A percentile compares a stretch with the other conserved stretches of the same genome.
phyloP scores from a whole-genome alignment of 1,140 invertebrate species.

The Rhizoglyphus robini region DNA sequence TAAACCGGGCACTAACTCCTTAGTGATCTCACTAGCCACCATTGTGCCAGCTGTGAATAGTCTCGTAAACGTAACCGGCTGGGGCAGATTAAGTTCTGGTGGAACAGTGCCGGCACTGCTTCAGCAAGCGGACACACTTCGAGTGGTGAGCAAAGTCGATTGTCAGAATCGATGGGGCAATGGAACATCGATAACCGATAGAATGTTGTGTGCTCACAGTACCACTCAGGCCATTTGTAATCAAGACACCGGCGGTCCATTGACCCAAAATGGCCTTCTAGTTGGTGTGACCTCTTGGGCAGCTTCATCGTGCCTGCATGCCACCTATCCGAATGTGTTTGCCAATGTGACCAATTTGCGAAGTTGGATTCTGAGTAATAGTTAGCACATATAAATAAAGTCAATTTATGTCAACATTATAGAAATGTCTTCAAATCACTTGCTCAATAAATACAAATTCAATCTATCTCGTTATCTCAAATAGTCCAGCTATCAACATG shows the following conservation, averaged over 20 bases:
- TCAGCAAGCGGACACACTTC: neutral
- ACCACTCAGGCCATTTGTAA: neutral
- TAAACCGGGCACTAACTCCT: neutral
- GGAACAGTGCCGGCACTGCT: neutral
- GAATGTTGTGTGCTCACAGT: neutral
- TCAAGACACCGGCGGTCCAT: neutral
- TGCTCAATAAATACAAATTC: no score
- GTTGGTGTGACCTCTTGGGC: neutral
- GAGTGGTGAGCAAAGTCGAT: neutral
- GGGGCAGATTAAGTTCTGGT: neutral
- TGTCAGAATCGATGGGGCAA: neutral
- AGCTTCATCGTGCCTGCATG: neutral
- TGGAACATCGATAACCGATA: neutral
- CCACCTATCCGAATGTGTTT: neutral
- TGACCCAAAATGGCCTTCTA: neutral
- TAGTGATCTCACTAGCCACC: neutral
- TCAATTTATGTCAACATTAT: no score
- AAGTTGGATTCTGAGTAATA: no score
- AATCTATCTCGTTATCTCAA: no score
- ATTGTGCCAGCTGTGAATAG: neutral
- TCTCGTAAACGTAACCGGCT: neutral
- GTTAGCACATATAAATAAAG: no score
- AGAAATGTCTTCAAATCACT: no score
- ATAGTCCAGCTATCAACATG: no score
- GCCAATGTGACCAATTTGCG: neutral